phyloP scores from a whole-genome alignment of 2,888 invertebrate species.

The Mythimna impura region DNA sequence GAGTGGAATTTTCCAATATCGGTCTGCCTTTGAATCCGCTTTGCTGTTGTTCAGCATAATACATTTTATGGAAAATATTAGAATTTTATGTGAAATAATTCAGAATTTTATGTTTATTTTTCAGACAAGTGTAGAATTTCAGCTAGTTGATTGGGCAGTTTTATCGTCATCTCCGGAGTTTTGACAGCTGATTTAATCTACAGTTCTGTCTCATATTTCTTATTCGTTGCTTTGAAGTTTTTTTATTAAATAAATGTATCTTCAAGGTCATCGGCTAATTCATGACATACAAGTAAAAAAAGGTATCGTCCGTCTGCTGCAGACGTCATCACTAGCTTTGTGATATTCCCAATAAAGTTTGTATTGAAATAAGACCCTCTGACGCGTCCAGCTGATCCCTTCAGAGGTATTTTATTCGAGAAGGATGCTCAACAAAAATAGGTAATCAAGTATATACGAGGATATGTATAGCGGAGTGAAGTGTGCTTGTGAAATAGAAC shows the following conservation, averaged over 20 bases:
- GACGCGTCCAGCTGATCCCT: slow-evolving; percentile 42
- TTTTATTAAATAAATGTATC: background rate
- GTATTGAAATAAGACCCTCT: slow-evolving; percentile 45
- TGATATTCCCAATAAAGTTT: slow-evolving; percentile 43
- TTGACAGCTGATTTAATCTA: slow-evolving; percentile 53
- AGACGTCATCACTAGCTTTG: slow-evolving; percentile 30
- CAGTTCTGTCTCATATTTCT: slow-evolving; percentile 39
- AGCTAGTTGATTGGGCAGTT: slow-evolving; percentile 28
- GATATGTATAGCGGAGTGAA: slow-evolving; percentile 43
- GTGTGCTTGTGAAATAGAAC: slow-evolving; percentile 59
- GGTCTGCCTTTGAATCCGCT: slow-evolving; percentile 35
- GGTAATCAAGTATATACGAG: slow-evolving; percentile 55
- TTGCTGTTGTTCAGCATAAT: slow-evolving; percentile 36
- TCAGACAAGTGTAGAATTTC: slow-evolving; percentile 26
- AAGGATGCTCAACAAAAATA: slow-evolving; percentile 54
- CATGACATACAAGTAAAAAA: slow-evolving; percentile 13
- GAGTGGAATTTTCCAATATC: slow-evolving; percentile 62
- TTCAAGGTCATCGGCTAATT: slow-evolving; percentile 29
- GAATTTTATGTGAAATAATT: slow-evolving; percentile 36
- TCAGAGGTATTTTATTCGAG: slow-evolving; percentile 32
- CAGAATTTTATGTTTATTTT: slow-evolving; percentile 19
- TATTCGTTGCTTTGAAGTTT: slow-evolving; percentile 47
- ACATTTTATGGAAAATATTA: slow-evolving; percentile 50
- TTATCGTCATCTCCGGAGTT: slow-evolving; percentile 37
- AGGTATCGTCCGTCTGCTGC: background rate